phyloP scores from a whole-genome alignment of 2,113 vertebrate species.

The Gallinago paraguaiae region DNA sequence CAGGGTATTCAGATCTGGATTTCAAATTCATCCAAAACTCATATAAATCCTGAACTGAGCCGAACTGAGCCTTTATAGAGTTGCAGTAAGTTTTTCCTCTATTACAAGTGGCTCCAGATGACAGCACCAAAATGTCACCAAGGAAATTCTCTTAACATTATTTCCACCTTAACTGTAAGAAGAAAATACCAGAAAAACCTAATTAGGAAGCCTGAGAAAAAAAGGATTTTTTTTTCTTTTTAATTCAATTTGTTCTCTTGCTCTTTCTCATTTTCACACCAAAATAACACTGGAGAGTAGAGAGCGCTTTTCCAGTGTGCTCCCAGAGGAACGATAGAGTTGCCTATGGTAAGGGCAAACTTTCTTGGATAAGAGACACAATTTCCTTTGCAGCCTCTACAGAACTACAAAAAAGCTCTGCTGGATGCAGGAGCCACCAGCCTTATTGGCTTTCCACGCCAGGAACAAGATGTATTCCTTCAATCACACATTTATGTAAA shows the following conservation, averaged over 20 bases:
- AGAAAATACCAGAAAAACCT: background rate
- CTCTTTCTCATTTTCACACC: background rate
- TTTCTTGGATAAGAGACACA: conserved; percentile 38
- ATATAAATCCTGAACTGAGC: background rate
- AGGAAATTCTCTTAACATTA: background rate
- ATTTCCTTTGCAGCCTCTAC: conserved; percentile 48
- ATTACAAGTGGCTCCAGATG: background rate
- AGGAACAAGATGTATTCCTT: background rate
- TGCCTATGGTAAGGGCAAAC: conserved; percentile 18
- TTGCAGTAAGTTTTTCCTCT: background rate
- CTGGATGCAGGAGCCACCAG: conserved; percentile 10
- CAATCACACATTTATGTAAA: background rate
- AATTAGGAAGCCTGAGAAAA: background rate
- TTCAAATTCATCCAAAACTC: background rate
- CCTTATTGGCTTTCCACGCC: conserved; percentile 24
- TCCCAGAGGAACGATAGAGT: background rate
- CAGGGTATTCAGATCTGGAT: background rate
- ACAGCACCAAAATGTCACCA: background rate
- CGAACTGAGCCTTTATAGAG: background rate
- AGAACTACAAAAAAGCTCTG: conserved; percentile 13
- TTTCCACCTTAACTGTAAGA: background rate
- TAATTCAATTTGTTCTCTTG: background rate
- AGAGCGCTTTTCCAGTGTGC: background rate
- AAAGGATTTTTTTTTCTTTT: rapidly evolving
- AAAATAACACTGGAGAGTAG: background rate